Evolutionary conservation across 2,113 vertebrate species (phyloP).

Genomic region (Scalopus aquaticus): DNA sequence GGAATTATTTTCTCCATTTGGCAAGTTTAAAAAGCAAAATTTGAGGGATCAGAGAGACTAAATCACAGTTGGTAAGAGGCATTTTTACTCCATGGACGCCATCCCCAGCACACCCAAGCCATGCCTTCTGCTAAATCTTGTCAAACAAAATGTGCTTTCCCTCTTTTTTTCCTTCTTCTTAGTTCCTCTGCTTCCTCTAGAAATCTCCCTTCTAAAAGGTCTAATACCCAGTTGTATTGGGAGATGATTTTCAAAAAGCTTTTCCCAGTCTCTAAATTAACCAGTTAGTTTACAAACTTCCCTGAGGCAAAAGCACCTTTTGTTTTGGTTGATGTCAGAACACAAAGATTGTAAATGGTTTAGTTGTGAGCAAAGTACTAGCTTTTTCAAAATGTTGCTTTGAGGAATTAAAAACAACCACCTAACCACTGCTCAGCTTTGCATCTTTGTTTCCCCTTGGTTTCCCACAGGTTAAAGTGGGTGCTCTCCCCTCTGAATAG

Average conservation of each 20-base stretch:
- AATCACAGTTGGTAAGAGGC: neutral
- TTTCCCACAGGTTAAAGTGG: neutral
- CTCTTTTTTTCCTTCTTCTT: neutral
- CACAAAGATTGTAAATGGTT: neutral
- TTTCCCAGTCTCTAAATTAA: neutral
- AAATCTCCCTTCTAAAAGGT: neutral
- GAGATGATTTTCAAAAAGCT: slow-evolving; percentile 11
- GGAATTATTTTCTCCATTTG: neutral
- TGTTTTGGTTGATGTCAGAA: slow-evolving; percentile 12
- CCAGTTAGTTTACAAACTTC: neutral
- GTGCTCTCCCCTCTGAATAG: neutral
- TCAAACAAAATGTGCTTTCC: neutral
- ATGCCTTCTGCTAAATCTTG: neutral
- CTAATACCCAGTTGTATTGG: neutral
- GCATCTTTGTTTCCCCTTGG: neutral
- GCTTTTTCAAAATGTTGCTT: neutral
- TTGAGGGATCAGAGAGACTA: neutral
- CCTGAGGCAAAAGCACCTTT: slow-evolving; percentile 42
- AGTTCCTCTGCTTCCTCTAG: neutral
- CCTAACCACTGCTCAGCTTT: neutral
- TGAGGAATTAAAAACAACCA: neutral
- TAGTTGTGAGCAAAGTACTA: neutral
- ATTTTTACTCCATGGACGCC: neutral
- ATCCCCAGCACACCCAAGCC: neutral
- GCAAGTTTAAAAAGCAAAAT: neutral